Evolutionary conservation across 2,113 vertebrate species (phyloP).

Genomic region (Clarias magur): DNA sequence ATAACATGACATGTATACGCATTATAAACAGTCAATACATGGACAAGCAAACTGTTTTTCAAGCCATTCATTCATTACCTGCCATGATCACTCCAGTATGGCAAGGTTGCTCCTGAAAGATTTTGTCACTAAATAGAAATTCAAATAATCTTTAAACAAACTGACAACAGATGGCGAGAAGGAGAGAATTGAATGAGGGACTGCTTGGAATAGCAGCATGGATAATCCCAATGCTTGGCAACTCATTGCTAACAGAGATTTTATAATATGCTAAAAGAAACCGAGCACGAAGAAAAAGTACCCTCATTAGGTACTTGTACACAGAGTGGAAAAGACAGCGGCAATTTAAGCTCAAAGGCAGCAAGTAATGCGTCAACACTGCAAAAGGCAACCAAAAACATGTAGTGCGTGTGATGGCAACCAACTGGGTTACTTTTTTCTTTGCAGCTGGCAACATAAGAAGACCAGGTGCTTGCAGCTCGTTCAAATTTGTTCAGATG

Average conservation of each 20-base stretch:
- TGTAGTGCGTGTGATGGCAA: slow-evolving; percentile 11
- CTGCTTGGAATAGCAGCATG: neutral
- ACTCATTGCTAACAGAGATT: slow-evolving; percentile 7
- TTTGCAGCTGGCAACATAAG: slow-evolving; percentile 39
- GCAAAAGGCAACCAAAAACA: slow-evolving; percentile 9
- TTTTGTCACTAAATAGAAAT: slow-evolving; percentile 24
- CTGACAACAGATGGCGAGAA: slow-evolving; percentile 51
- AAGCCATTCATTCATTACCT: neutral
- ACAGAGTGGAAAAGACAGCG: neutral
- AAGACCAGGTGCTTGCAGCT: slow-evolving; percentile 44
- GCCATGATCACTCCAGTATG: neutral
- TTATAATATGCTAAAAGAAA: slow-evolving; percentile 29
- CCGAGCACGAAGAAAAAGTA: slow-evolving; percentile 26
- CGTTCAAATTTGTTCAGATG: slow-evolving; percentile 43
- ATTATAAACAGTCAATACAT: neutral
- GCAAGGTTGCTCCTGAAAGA: neutral
- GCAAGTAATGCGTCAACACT: neutral
- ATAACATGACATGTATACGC: neutral
- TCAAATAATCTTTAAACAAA: slow-evolving; percentile 38
- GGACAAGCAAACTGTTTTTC: neutral
- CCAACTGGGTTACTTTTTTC: slow-evolving; percentile 31
- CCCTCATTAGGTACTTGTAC: neutral
- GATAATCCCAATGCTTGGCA: slow-evolving; percentile 48
- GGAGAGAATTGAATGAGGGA: slow-evolving; percentile 19
- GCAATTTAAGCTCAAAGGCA: slow-evolving; percentile 4